These are phyloP conservation scores for Drosophila bocqueti DNA, from an alignment of 1,140 invertebrate genomes.

Conservation along the genomic window DNA sequence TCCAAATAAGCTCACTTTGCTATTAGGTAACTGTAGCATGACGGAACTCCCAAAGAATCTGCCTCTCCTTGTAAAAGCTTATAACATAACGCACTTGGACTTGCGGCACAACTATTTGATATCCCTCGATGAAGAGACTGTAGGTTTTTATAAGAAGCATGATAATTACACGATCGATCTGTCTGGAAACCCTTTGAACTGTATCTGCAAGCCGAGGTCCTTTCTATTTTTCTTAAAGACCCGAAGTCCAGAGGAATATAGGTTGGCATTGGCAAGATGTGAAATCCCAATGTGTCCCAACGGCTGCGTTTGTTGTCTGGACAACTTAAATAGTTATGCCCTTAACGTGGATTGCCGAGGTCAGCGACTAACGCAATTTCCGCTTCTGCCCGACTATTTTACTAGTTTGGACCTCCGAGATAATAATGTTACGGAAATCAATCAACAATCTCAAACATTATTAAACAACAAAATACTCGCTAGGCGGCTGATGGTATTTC, in stretches of 20 bases:
- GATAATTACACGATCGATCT: not conserved
- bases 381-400: not conserved
- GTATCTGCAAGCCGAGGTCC: not conserved
- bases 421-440: not conserved
- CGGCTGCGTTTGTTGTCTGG: slow-evolving; percentile 1
- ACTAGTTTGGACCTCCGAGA: slow-evolving; percentile 2
- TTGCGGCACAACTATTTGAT: not conserved
- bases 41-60: not conserved
- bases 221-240: not conserved
- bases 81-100: not conserved
- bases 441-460: no score
- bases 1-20: not conserved
- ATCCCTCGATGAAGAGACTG: not conserved
- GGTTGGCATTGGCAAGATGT: not conserved
- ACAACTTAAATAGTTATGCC: not conserved
- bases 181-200: not conserved
- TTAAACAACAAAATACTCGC: no score
- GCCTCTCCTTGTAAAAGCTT: not conserved
- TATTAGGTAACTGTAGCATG: not conserved
- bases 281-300: slow-evolving; percentile 1
- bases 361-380: not conserved
- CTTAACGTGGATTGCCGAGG: slow-evolving; percentile 9
- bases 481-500: not conserved
- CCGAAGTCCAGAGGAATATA: not conserved
- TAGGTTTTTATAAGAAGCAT: not conserved